A percentile compares a stretch with the other conserved stretches of the same genome.
phyloP scores from a whole-genome alignment of 2,113 vertebrate genomes.

The Cheilinus undulatus region DNA sequence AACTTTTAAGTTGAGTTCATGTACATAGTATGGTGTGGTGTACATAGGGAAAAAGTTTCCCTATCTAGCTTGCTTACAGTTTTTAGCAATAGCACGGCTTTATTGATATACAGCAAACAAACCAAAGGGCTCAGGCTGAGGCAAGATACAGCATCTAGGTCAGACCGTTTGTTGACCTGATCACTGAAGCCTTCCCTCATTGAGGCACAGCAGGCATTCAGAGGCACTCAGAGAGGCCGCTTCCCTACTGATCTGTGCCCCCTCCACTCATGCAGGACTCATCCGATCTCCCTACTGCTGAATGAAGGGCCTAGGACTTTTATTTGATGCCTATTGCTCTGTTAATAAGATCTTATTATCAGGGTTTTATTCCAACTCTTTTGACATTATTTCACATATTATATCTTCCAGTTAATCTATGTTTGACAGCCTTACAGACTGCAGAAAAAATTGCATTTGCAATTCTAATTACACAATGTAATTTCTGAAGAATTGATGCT shows the following conservation, averaged over 20 bases:
- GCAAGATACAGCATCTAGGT: background rate
- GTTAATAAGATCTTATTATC: too few species aligned
- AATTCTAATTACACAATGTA: too few species aligned
- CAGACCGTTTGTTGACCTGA: conserved; percentile 12
- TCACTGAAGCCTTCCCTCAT: background rate
- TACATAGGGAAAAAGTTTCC: too few species aligned
- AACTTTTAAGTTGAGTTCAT: too few species aligned
- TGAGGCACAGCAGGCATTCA: background rate
- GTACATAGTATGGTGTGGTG: too few species aligned
- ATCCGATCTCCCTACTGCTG: background rate
- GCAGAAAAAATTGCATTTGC: too few species aligned
- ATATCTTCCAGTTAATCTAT: background rate
- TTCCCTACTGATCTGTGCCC: background rate
- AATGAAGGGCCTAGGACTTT: background rate
- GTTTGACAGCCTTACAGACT: background rate
- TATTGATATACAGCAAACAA: conserved; percentile 28
- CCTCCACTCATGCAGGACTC: background rate
- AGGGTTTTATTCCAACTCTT: background rate
- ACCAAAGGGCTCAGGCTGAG: conserved; percentile 8
- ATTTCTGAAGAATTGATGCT: too few species aligned
- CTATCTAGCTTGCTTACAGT: too few species aligned
- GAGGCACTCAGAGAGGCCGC: conserved; percentile 1
- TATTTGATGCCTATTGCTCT: background rate
- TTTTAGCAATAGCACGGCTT: background rate
- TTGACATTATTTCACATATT: background rate